phyloP scores from a whole-genome alignment of 2,113 vertebrate species.

The Galemys pyrenaicus region DNA sequence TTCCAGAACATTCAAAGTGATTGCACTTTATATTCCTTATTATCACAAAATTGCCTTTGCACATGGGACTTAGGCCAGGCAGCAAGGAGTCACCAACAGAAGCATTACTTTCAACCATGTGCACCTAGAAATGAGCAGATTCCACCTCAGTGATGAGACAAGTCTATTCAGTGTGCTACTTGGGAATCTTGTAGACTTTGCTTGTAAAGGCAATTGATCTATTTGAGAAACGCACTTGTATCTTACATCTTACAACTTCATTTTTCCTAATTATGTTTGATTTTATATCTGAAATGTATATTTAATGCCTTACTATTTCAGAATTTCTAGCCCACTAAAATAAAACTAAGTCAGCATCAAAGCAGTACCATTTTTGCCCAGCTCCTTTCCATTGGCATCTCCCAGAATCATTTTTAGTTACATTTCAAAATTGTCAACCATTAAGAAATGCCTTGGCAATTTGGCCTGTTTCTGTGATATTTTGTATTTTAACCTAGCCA shows the following conservation, averaged over 20 bases:
- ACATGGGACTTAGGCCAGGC: background rate
- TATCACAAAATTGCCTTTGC: background rate
- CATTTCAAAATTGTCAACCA: slow-evolving; percentile 42
- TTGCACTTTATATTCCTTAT: background rate
- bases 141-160: background rate
- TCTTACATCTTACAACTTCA: background rate
- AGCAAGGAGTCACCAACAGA: background rate
- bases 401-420: background rate
- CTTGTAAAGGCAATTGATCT: background rate
- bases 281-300: slow-evolving; percentile 4
- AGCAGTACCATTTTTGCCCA: background rate
- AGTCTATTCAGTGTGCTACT: background rate
- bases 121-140: background rate
- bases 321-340: slow-evolving; percentile 39
- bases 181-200: background rate
- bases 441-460: slow-evolving; percentile 16
- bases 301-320: background rate
- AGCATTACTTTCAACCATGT: background rate
- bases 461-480: background rate
- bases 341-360: slow-evolving; percentile 27
- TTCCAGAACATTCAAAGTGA: slow-evolving; percentile 7
- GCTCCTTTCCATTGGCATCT: slow-evolving; percentile 6
- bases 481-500: slow-evolving; percentile 29
- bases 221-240: background rate
- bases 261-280: slow-evolving; percentile 18